phyloP scores from a whole-genome alignment of 1,140 invertebrate genomes.

The Bombus breviceps region DNA sequence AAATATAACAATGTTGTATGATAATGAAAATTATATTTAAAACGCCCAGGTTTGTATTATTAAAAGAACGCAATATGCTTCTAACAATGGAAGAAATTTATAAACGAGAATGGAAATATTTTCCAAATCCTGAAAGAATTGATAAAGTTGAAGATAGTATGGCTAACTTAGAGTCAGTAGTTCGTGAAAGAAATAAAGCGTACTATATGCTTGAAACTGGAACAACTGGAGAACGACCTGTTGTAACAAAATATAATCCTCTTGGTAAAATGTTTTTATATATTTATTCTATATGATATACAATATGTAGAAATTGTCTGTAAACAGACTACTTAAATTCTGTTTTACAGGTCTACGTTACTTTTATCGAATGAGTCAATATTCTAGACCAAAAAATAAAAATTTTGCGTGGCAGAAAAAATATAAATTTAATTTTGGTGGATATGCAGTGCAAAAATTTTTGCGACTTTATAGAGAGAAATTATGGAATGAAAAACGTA shows the following conservation, averaged over 20 bases:
- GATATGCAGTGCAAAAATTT: constrained; percentile 86
- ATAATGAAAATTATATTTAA: constrained; percentile 30
- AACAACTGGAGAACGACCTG: constrained; percentile 89
- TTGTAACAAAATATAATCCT: constrained; percentile 83
- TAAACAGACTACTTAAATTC: constrained; percentile 49
- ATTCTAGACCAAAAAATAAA: constrained; percentile 84
- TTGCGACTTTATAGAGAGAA: constrained; percentile 87
- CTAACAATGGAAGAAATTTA: constrained; percentile 96
- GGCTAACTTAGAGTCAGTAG: constrained; percentile 95
- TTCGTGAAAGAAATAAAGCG: constrained; percentile 96
- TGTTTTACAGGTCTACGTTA: constrained; percentile 71
- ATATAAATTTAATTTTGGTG: constrained; percentile 78
- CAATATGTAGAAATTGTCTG: constrained; percentile 65
- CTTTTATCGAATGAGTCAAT: constrained; percentile 79
- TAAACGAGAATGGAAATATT: constrained; percentile 86
- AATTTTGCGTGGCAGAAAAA: constrained; percentile 85
- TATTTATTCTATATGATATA: constrained; percentile 34
- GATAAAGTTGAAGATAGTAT: constrained; percentile 98
- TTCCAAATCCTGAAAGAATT: constrained; percentile 97
- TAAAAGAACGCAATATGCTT: constrained; percentile 99
- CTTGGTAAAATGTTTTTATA: constrained; percentile 82
- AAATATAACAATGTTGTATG: background rate
- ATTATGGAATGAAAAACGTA: constrained; percentile 83
- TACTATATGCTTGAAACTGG: constrained; percentile 96
- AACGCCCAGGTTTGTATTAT: constrained; percentile 89